These are phyloP conservation scores for Mirza zaza DNA, from an alignment of 2,113 vertebrate genomes.

Conservation along the genomic window DNA sequence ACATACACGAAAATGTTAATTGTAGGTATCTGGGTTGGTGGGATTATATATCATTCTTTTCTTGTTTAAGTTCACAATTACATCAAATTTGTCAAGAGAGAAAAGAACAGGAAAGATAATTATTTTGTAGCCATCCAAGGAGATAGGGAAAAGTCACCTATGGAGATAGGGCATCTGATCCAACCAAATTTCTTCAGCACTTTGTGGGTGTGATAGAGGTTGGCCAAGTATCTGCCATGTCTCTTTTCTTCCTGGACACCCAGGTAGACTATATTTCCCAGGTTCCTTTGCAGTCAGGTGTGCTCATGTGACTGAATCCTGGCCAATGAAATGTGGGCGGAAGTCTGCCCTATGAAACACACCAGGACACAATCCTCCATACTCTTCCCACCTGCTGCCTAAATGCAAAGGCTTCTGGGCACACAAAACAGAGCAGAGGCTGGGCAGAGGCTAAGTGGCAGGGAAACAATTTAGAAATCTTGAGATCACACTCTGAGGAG, in stretches of 20 bases:
- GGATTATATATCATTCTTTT: neutral
- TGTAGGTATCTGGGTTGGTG: neutral
- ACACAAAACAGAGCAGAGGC: neutral
- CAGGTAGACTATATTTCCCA: neutral
- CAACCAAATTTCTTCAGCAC: neutral
- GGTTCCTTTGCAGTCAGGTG: neutral
- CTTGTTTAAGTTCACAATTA: neutral
- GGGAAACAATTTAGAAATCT: neutral
- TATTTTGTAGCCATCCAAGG: neutral
- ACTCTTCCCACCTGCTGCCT: neutral
- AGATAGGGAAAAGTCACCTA: neutral
- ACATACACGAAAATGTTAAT: neutral
- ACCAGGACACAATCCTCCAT: neutral
- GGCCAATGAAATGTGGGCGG: neutral
- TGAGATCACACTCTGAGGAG: neutral
- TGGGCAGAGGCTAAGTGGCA: neutral
- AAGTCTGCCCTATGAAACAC: neutral
- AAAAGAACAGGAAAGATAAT: neutral
- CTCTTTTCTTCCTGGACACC: neutral
- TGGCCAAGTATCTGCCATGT: neutral
- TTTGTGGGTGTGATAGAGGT: neutral
- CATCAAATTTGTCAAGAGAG: neutral
- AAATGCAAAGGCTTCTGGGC: neutral
- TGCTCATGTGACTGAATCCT: neutral
- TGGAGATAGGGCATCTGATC: neutral